Percentiles rank a stretch among this genome's conserved stretches.
Conservation (phyloP, 2,888 invertebrate genomes). For the Oscheius myriophilus region DNA sequence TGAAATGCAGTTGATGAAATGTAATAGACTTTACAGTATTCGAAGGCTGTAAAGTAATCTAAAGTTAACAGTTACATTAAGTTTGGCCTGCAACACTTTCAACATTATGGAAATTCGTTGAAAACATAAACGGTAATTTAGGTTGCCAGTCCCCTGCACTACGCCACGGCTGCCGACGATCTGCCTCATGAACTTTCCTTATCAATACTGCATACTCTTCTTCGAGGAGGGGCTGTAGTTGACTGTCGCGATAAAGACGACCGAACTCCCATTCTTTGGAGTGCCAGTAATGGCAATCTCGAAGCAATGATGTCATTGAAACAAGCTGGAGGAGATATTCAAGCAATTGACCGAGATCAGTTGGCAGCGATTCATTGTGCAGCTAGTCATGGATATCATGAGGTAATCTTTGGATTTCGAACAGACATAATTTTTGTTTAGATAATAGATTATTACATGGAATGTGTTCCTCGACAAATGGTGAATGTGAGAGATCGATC, state of each 20-base stretch:
- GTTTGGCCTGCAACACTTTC: no score
- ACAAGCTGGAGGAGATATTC: slow-evolving; percentile 85
- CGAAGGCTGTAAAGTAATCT: no score
- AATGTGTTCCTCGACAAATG: slow-evolving; percentile 30
- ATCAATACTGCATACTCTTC: slow-evolving; percentile 57
- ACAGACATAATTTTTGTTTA: neutral
- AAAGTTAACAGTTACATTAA: no score
- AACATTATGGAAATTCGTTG: no score
- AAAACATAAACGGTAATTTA: slow-evolving; percentile 74
- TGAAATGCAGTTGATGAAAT: no score
- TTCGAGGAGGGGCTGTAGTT: slow-evolving; percentile 79
- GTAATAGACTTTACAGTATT: no score
- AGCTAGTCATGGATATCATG: slow-evolving; percentile 91
- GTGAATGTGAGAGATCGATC: slow-evolving; percentile 46
- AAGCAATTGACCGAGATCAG: slow-evolving; percentile 88
- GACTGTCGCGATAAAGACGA: slow-evolving; percentile 90
- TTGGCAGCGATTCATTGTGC: slow-evolving; percentile 96
- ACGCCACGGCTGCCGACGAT: slow-evolving; percentile 85
- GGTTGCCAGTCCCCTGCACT: slow-evolving; percentile 94
- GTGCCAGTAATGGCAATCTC: slow-evolving; percentile 92
- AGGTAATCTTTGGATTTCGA: slow-evolving; percentile 80
- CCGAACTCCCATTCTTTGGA: slow-evolving; percentile 93
- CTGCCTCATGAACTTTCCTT: slow-evolving; percentile 47
- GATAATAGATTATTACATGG: slow-evolving; percentile 45
- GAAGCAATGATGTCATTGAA: slow-evolving; percentile 89